Evolutionary conservation across 2,113 vertebrate genomes (phyloP).

Genomic region (Patagioenas fasciata): DNA sequence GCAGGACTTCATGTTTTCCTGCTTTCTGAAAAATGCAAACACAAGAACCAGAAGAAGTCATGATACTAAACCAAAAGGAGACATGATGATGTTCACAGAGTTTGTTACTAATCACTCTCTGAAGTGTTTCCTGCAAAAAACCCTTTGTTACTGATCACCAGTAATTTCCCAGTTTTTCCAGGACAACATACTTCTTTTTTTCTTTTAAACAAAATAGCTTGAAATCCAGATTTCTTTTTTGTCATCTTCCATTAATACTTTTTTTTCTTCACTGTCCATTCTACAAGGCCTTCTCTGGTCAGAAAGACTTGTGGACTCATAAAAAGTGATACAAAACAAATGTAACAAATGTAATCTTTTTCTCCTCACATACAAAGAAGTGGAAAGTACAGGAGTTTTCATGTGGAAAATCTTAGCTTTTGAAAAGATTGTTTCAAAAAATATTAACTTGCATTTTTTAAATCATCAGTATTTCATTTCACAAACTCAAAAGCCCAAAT

Average conservation of each 20-base stretch:
- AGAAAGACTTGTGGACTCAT: background rate
- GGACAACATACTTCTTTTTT: background rate
- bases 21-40: constrained; percentile 47
- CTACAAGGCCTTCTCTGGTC: background rate
- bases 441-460: background rate
- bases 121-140: background rate
- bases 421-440: background rate
- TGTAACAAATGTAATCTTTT: background rate
- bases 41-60: background rate
- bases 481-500: background rate
- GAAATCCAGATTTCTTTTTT: background rate
- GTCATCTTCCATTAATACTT: background rate
- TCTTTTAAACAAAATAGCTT: background rate
- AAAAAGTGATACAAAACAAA: background rate
- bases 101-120: background rate
- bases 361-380: background rate
- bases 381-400: background rate
- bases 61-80: background rate
- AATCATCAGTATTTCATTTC: background rate
- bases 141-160: background rate
- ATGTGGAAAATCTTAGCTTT: background rate
- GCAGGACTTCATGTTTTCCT: background rate
- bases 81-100: background rate
- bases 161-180: background rate
- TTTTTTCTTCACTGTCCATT: background rate